phyloP scores from a whole-genome alignment of 92 coral and sea anemone genomes.

The Epizoanthus stellaris region DNA sequence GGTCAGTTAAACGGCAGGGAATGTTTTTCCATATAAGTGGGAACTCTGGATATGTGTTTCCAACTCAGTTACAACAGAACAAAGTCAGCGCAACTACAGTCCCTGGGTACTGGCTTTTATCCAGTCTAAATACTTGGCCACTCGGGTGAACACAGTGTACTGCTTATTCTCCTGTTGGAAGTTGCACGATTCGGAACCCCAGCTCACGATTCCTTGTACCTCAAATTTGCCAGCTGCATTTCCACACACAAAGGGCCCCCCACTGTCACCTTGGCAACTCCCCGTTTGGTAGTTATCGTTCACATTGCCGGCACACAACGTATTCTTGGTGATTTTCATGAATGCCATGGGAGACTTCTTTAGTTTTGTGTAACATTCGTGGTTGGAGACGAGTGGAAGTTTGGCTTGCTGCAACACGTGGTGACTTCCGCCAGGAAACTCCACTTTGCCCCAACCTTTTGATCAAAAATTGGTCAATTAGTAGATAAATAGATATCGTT shows the following conservation, averaged over 20 bases:
- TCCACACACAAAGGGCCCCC: conserved; percentile 38
- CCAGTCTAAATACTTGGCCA: conserved; percentile 22
- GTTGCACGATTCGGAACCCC: conserved; percentile 39
- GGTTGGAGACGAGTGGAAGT: conserved; percentile 35
- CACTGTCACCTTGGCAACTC: conserved; percentile 41
- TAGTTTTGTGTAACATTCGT: conserved; percentile 13
- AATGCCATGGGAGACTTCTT: conserved; percentile 6
- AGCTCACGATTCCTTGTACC: conserved; percentile 24
- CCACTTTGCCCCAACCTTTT: conserved; percentile 40
- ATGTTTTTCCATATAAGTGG: no score
- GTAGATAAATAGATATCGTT: not conserved
- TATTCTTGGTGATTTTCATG: conserved; percentile 17
- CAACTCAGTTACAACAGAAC: not conserved
- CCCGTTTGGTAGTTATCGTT: conserved; percentile 1
- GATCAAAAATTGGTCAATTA: not conserved
- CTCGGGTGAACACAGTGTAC: conserved; percentile 40
- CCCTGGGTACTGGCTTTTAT: not conserved
- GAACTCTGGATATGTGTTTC: not conserved
- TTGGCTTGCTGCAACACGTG: conserved; percentile 25
- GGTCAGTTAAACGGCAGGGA: no score
- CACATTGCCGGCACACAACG: conserved; percentile 24
- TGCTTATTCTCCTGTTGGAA: conserved; percentile 37
- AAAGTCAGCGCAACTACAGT: not conserved
- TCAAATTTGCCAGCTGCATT: conserved; percentile 37
- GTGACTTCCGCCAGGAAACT: conserved; percentile 43